phyloP scores from a whole-genome alignment of 2,888 invertebrate species.

The Pecten maximus region DNA sequence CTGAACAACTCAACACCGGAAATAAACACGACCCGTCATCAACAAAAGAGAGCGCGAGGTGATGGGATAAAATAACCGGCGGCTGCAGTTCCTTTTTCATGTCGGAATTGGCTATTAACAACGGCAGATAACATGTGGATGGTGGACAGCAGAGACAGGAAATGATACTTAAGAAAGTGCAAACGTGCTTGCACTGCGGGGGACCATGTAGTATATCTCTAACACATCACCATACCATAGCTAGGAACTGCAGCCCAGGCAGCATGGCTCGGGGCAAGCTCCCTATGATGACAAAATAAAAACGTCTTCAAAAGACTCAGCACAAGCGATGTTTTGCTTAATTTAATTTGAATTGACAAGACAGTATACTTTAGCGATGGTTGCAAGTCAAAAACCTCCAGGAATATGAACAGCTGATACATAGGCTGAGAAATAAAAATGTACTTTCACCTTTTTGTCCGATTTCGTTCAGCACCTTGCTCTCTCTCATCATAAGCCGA shows the following conservation, averaged over 20 bases:
- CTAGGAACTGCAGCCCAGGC: neutral
- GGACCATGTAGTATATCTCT: neutral
- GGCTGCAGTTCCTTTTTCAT: conserved; percentile 13
- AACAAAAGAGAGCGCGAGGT: neutral
- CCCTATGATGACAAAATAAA: conserved; percentile 12
- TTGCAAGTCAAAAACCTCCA: neutral
- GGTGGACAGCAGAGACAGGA: conserved; percentile 23
- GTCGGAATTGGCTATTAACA: conserved; percentile 31
- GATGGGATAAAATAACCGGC: neutral
- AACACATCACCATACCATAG: neutral
- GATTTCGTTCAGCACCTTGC: neutral
- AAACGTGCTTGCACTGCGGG: conserved; percentile 4
- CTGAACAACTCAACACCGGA: neutral
- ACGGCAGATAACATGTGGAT: neutral
- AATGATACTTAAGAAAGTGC: conserved; percentile 35
- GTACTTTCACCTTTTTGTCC: neutral
- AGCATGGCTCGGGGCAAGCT: neutral
- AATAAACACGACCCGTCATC: neutral
- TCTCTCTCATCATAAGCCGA: neutral
- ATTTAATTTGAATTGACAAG: neutral
- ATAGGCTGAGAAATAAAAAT: neutral
- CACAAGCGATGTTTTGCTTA: neutral
- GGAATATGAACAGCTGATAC: neutral
- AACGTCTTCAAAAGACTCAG: neutral
- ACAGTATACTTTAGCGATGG: neutral